phyloP scores from a whole-genome alignment of 1,140 invertebrate genomes.

The Radopholus similis region DNA sequence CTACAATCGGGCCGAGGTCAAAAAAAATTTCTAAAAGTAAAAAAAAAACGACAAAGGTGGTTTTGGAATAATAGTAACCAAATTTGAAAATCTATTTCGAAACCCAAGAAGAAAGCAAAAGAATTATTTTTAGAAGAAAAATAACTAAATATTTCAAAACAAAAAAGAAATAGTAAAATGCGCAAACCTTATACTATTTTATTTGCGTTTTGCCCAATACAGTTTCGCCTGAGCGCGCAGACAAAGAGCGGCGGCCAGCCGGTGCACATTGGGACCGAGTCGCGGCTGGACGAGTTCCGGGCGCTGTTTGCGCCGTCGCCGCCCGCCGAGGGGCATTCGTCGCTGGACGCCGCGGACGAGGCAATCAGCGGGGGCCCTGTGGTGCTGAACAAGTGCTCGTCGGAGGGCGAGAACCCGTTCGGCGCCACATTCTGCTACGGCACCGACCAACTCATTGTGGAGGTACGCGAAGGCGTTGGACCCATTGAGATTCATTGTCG shows the following conservation, averaged over 20 bases:
- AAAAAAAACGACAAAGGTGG: background rate
- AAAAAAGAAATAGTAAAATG: background rate
- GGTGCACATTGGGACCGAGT: background rate
- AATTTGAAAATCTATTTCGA: too few relatives aligned
- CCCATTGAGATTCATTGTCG: background rate
- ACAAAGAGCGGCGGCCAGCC: too few relatives aligned
- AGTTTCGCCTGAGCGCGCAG: too few relatives aligned
- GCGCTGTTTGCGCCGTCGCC: slow-evolving; percentile 26
- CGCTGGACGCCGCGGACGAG: slow-evolving; percentile 24
- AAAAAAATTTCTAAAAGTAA: background rate
- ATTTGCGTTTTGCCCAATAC: too few relatives aligned
- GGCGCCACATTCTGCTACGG: slow-evolving; percentile 49
- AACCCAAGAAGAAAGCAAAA: too few relatives aligned
- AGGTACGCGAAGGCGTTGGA: slow-evolving; percentile 22
- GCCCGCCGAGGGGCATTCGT: slow-evolving; percentile 20
- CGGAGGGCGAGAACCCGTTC: slow-evolving; percentile 52
- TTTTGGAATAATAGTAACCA: too few relatives aligned
- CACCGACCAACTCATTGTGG: slow-evolving; percentile 44
- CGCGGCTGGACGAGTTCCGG: slow-evolving; percentile 38
- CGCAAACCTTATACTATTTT: background rate
- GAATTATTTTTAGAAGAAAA: too few relatives aligned
- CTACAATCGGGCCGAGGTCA: slow-evolving; percentile 36
- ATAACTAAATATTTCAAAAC: too few relatives aligned
- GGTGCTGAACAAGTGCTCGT: slow-evolving; percentile 35
- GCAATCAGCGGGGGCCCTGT: slow-evolving; percentile 28